These are phyloP conservation scores for Lates japonicus DNA, from an alignment of 2,797 vertebrate genomes.

Conservation along the genomic window DNA sequence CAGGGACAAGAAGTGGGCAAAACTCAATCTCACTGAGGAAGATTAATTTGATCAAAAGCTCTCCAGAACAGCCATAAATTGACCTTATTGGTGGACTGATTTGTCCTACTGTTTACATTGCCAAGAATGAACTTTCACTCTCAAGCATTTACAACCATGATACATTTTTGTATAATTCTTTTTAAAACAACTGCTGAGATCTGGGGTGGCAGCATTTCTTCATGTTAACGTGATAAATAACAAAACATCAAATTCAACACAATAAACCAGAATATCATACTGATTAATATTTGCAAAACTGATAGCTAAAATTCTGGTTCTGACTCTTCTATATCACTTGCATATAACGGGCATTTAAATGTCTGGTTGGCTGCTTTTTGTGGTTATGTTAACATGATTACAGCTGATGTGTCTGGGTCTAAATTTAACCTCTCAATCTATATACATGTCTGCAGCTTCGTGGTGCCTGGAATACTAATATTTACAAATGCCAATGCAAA, in stretches of 20 bases:
- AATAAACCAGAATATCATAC: slow-evolving; percentile 3
- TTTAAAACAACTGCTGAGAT: no score
- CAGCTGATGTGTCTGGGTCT: slow-evolving; percentile 71
- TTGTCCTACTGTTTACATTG: no score
- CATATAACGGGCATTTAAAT: slow-evolving; percentile 42
- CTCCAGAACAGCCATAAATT: neutral
- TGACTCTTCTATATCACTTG: slow-evolving; percentile 39
- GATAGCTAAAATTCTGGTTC: slow-evolving; percentile 1
- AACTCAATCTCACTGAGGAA: neutral
- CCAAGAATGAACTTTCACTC: no score
- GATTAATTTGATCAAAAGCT: neutral
- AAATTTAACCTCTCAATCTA: slow-evolving; percentile 78
- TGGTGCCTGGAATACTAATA: slow-evolving; percentile 83
- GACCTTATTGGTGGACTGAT: no score
- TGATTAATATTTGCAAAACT: neutral
- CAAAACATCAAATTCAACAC: neutral
- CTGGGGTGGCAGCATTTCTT: neutral
- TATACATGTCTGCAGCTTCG: slow-evolving; percentile 69
- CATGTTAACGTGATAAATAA: neutral
- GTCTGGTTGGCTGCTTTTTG: slow-evolving; percentile 45
- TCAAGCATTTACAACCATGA: no score
- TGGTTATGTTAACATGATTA: slow-evolving; percentile 64
- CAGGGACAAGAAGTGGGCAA: no score
- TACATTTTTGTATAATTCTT: no score
- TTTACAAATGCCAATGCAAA: slow-evolving; percentile 80